Conservation (phyloP, 1,140 invertebrate species). For the Metopolophium dirhodum region DNA sequence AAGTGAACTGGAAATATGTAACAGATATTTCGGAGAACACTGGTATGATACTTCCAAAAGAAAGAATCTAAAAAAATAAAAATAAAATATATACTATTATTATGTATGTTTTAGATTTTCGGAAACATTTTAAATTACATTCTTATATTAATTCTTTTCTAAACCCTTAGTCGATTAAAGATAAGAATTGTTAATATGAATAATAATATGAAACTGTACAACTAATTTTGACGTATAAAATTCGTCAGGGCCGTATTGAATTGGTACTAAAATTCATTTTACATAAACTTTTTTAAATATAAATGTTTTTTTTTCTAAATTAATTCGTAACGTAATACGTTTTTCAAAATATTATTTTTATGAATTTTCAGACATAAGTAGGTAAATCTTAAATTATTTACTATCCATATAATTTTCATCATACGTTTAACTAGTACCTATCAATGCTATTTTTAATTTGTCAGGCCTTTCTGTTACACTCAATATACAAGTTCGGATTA, state of each 20-base stretch:
- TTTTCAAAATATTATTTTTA: too few relatives aligned
- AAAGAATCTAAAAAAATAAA: conserved; percentile 41
- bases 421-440: too few relatives aligned
- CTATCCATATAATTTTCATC: too few relatives aligned
- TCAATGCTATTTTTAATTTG: too few relatives aligned
- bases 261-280: background rate
- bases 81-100: background rate
- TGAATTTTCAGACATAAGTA: too few relatives aligned
- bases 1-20: background rate
- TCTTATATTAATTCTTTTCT: background rate
- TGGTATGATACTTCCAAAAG: conserved; percentile 9
- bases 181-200: background rate
- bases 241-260: background rate
- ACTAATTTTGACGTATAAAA: background rate
- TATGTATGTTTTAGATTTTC: background rate
- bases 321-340: too few relatives aligned
- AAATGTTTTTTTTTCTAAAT: too few relatives aligned
- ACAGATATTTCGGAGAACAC: background rate
- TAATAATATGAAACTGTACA: background rate
- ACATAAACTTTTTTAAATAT: too few relatives aligned
- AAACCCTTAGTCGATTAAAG: background rate
- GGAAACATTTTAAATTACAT: background rate
- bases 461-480: too few relatives aligned
- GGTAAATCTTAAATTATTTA: too few relatives aligned
- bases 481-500: too few relatives aligned